A percentile compares a stretch with the other conserved stretches of the same genome.
Evolutionary conservation across 2,888 invertebrate species (phyloP).

Genomic region (Ecliptopera silaceata): DNA sequence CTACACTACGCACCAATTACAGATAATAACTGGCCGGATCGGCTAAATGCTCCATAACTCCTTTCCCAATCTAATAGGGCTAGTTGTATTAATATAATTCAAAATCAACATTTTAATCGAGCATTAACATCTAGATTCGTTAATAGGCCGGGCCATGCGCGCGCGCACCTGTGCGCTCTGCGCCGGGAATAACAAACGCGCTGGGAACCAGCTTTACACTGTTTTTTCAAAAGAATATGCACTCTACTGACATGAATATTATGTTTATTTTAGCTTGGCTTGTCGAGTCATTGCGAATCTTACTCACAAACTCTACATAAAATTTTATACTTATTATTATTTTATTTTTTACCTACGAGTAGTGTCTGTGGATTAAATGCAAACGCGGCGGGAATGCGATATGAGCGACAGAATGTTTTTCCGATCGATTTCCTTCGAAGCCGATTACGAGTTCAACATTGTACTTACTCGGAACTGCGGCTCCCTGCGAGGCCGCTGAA

Average conservation of each 20-base stretch:
- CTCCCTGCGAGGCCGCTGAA: constrained; percentile 5
- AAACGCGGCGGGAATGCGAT: constrained; percentile 57
- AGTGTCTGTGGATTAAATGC: constrained; percentile 58
- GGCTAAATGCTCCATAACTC: constrained; percentile 34
- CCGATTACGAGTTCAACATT: constrained; percentile 45
- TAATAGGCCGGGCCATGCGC: constrained; percentile 34
- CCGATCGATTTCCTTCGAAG: constrained; percentile 49
- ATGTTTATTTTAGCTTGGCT: background rate
- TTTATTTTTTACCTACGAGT: no score
- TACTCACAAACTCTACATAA: constrained; percentile 47
- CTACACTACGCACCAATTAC: constrained; percentile 1
- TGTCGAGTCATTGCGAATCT: constrained; percentile 45
- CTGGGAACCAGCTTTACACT: constrained; percentile 8
- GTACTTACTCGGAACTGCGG: constrained; percentile 23
- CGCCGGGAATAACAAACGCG: constrained; percentile 56
- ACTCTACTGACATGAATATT: constrained; percentile 15
- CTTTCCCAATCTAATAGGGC: constrained; percentile 32
- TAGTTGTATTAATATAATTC: constrained; percentile 38
- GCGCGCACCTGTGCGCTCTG: constrained; percentile 70
- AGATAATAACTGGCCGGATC: constrained; percentile 12
- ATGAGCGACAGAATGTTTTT: constrained; percentile 43
- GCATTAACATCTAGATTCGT: constrained; percentile 36
- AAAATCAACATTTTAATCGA: constrained; percentile 47
- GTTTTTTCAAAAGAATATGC: background rate
- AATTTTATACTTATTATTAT: constrained; percentile 50